Conservation (phyloP, 2,888 invertebrate species). For the Ormyrus thymus region DNA sequence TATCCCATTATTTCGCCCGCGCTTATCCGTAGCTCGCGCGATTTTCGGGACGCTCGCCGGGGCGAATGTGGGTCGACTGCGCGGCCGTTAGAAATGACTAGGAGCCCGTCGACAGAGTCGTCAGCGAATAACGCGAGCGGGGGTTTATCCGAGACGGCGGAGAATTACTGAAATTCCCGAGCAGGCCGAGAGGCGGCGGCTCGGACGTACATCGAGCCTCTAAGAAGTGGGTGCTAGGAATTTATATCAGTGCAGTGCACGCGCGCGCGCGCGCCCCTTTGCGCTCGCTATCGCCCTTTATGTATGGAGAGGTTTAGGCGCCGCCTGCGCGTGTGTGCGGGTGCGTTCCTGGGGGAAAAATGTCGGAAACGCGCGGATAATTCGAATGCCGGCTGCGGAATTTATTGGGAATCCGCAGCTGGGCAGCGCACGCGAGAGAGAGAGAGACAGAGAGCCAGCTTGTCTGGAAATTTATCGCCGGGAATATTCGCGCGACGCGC, state of each 20-base stretch:
- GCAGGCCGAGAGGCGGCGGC: not conserved
- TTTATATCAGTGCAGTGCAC: slow-evolving; percentile 34
- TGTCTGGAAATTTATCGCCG: no score
- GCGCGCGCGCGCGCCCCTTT: not conserved
- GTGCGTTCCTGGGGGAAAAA: slow-evolving; percentile 18
- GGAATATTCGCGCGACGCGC: no score
- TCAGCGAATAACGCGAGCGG: not conserved
- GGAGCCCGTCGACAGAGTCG: not conserved
- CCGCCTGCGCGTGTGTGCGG: not conserved
- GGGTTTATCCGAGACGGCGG: slow-evolving; percentile 11
- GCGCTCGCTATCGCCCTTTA: not conserved
- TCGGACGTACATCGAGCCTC: not conserved
- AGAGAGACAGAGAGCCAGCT: no score
- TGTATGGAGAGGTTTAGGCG: not conserved
- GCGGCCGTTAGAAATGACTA: not conserved
- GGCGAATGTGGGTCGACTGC: not conserved
- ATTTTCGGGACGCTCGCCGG: not conserved
- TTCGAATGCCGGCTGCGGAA: slow-evolving; percentile 42
- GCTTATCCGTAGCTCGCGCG: not conserved
- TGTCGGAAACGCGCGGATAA: slow-evolving; percentile 43
- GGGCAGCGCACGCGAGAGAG: not conserved
- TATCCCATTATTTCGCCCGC: slow-evolving; percentile 33
- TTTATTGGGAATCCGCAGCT: slow-evolving; percentile 40
- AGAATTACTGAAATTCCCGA: slow-evolving; percentile 23
- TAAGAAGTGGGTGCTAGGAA: slow-evolving; percentile 25